Evolutionary conservation across 2,797 vertebrate genomes (phyloP).

Genomic region (Sebastes nivosus): DNA sequence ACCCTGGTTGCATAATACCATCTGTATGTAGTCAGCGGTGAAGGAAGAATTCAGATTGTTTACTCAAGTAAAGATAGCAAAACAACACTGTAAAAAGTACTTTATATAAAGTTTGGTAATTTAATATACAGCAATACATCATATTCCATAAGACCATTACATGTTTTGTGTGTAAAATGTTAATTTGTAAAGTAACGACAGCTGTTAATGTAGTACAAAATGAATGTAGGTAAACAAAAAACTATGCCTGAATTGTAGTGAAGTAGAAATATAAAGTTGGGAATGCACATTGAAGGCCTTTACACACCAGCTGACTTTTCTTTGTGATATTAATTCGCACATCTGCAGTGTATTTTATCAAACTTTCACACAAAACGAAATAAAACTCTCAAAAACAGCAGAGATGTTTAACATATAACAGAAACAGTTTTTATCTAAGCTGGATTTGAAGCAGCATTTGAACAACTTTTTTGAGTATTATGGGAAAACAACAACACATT

Average conservation of each 20-base stretch:
- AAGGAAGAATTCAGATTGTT: neutral
- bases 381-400: neutral
- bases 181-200: neutral
- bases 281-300: no score
- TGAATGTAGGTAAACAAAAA: accelerated
- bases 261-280: no score
- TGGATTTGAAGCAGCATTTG: neutral
- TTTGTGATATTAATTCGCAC: no score
- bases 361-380: no score
- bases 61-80: neutral
- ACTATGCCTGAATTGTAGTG: neutral
- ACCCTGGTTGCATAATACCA: neutral
- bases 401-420: neutral
- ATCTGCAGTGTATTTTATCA: no score
- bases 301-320: accelerated
- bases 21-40: neutral
- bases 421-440: neutral
- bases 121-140: neutral
- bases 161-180: neutral
- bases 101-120: neutral
- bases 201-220: neutral
- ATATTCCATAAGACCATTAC: neutral
- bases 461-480: neutral
- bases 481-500: neutral
- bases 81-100: neutral